Percentiles rank a stretch among this genome's conserved stretches.
Evolutionary conservation across 2,113 vertebrate species (phyloP).

Genomic region (Brachypteracias leptosomus): DNA sequence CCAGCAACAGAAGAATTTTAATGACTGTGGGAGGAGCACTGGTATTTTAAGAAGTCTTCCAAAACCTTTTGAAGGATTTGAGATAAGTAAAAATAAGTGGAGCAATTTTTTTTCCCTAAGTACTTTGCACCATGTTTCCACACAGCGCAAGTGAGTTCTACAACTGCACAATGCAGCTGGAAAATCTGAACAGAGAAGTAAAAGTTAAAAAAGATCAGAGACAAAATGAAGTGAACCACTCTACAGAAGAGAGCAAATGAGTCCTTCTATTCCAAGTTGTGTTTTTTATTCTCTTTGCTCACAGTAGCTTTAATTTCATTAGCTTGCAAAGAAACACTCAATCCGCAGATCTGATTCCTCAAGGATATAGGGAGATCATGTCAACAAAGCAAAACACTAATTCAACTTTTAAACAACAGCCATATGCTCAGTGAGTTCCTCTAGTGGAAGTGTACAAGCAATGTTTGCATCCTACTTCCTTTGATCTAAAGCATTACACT

Average conservation of each 20-base stretch:
- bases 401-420: slow-evolving; percentile 6
- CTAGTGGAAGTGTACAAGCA: background rate
- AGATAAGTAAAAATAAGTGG: slow-evolving; percentile 54
- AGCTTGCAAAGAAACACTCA: slow-evolving; percentile 5
- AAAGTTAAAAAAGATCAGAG: background rate
- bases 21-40: slow-evolving; percentile 17
- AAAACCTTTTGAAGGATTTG: slow-evolving; percentile 40
- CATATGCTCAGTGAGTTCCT: background rate
- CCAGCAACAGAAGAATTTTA: slow-evolving; percentile 58
- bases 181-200: background rate
- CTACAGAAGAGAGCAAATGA: background rate
- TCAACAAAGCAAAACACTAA: background rate
- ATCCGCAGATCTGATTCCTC: slow-evolving; percentile 25
- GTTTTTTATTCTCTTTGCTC: slow-evolving; percentile 21
- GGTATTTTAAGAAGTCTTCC: slow-evolving; percentile 63
- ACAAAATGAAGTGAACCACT: background rate
- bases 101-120: slow-evolving; percentile 2
- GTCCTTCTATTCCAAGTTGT: background rate
- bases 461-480: background rate
- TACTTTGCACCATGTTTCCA: background rate
- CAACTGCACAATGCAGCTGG: background rate
- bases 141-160: background rate
- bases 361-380: background rate
- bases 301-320: slow-evolving; percentile 25
- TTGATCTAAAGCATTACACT: background rate